phyloP scores from a whole-genome alignment of 2,113 vertebrate genomes.

The Danionella cerebrum region DNA sequence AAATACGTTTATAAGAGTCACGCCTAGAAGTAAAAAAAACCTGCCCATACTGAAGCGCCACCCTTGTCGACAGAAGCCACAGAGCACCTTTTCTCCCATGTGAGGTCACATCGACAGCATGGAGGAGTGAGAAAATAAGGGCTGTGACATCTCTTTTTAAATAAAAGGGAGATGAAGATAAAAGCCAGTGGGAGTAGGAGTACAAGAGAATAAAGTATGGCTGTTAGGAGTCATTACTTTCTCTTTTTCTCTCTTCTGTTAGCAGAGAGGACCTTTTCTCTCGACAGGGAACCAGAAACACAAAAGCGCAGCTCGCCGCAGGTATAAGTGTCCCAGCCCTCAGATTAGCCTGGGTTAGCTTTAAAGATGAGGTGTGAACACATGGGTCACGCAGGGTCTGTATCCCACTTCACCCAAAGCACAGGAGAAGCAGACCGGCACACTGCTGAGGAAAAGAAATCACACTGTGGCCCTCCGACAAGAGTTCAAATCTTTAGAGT shows the following conservation, averaged over 20 bases:
- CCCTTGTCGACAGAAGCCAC: not conserved
- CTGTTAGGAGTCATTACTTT: slow-evolving; percentile 33
- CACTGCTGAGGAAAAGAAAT: not conserved
- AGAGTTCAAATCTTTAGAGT: not conserved
- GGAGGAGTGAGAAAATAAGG: not conserved
- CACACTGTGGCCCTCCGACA: not conserved
- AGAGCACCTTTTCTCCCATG: not conserved
- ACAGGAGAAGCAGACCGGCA: not conserved
- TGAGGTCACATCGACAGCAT: not conserved
- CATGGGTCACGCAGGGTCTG: slow-evolving; percentile 24
- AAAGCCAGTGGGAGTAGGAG: not conserved
- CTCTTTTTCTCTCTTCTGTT: slow-evolving; percentile 26
- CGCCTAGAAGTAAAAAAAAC: not conserved
- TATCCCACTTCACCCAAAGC: slow-evolving; percentile 27
- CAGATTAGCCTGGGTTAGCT: slow-evolving; percentile 9
- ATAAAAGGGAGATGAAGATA: slow-evolving; percentile 7
- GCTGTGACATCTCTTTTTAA: not conserved
- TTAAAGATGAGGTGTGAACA: slow-evolving; percentile 1
- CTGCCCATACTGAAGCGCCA: not conserved
- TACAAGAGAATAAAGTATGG: not conserved
- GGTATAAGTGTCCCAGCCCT: slow-evolving; percentile 5
- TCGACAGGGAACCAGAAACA: slow-evolving; percentile 1
- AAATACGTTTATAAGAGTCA: no score
- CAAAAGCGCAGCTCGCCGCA: slow-evolving; percentile 23
- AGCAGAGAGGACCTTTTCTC: not conserved